Base-by-base conservation (phyloP, 2,888 invertebrate genomes). In the Diachrysia chrysitis region DNA sequence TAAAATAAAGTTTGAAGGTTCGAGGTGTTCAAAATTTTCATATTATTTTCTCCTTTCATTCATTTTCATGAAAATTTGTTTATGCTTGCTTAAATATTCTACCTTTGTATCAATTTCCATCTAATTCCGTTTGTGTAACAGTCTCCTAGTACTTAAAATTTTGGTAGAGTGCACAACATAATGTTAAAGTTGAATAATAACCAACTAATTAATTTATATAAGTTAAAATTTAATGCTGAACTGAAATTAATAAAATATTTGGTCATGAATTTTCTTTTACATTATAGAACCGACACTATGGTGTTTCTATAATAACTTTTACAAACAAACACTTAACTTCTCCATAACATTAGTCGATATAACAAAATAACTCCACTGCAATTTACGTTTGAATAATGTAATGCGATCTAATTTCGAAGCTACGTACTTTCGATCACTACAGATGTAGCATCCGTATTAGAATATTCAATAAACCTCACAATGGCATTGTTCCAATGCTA, bases 381-480 rank as follows among this genome's bases (percentile, higher is more conserved):
- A 9, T 12, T n/a, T 46, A 51, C 32, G 14, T n/a, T 21, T 59
- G 23, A 25, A 68, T 37, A 68, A 51, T 61, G 14, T 17, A 72
- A 63, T 51, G 54, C 63, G 77, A 75, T 66, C 29, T n/a, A 71
- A 68, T 25, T 56, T 58, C 37, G 54, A 77, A 58, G 55, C 59
- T 58, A 63, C 23, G 21, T 72, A 59, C 23, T 29, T 55, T 42
- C 14, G 62, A 66, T 66, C 42, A 70, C 75, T 59, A 69, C 53
- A 56, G 21, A 67, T 62, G 66, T 67, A n/a, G n/a, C 12, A 37
- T 12, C 14, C n/a, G 37, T 37, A 78, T 78, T 68, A 79, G 72
- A 81, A 81, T 81, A 79, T 78, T 81, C 63, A 73, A 78, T 80
- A 63, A 51, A 64, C 79, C 61, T 5, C 55, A 63, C 42, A 25